Evolutionary conservation across 2,113 vertebrate species (phyloP).

Genomic region (Sclerurus mexicanus): DNA sequence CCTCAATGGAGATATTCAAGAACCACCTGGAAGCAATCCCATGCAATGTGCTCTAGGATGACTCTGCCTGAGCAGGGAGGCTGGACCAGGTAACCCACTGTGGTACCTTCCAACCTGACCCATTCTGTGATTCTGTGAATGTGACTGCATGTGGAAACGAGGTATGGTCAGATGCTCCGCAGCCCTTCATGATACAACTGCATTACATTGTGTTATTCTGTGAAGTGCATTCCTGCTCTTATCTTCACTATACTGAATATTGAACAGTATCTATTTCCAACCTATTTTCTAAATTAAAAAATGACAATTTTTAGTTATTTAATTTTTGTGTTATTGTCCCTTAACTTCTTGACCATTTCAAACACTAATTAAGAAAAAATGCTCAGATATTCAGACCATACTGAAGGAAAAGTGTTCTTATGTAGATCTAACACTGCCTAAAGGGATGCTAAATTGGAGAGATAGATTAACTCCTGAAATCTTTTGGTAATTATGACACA

Average conservation of each 20-base stretch:
- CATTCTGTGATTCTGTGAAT: background rate
- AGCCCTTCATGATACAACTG: background rate
- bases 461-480: background rate
- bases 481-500: background rate
- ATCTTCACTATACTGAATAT: background rate
- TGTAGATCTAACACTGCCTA: background rate
- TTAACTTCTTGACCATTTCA: background rate
- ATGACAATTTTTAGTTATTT: background rate
- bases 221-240: background rate
- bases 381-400: background rate
- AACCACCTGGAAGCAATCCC: background rate
- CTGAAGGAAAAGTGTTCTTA: background rate
- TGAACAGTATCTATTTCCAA: background rate
- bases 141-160: background rate
- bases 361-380: background rate
- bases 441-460: background rate
- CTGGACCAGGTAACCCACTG: accelerated
- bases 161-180: background rate
- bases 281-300: background rate
- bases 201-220: too few species aligned
- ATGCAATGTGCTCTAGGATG: background rate
- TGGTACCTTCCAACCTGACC: background rate
- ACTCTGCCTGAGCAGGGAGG: background rate
- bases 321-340: background rate
- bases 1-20: background rate